Conservation (phyloP, 2,888 invertebrate genomes). For the Harpalus rubripes region DNA sequence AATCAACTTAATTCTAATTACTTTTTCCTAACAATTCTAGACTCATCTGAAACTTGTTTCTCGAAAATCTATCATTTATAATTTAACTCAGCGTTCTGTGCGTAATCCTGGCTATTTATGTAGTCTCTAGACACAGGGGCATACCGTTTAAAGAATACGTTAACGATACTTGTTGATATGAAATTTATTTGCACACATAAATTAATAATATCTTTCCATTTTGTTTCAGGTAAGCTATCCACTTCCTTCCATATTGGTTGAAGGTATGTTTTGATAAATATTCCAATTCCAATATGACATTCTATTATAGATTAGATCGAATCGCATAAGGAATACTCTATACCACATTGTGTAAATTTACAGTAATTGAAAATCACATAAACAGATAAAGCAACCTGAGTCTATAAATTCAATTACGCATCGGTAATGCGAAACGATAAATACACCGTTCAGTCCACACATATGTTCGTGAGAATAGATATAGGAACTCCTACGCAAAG, state of each 20-base stretch:
- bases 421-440: slow-evolving; percentile 36
- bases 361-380: slow-evolving; percentile 32
- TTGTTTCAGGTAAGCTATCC: slow-evolving; percentile 17
- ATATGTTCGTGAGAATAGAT: slow-evolving; percentile 2
- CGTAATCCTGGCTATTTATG: too few relatives aligned
- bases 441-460: slow-evolving; percentile 1
- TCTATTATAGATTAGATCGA: slow-evolving; percentile 10
- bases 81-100: too few relatives aligned
- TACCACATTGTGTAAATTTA: slow-evolving; percentile 25
- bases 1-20: too few relatives aligned
- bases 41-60: too few relatives aligned
- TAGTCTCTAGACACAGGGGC: too few relatives aligned
- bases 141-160: not conserved
- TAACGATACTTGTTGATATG: not conserved
- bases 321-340: not conserved
- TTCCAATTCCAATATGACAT: not conserved
- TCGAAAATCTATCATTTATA: too few relatives aligned
- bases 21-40: too few relatives aligned
- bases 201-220: slow-evolving; percentile 13
- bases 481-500: not conserved
- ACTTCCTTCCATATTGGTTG: not conserved
- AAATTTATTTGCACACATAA: not conserved
- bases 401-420: slow-evolving; percentile 53
- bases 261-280: slow-evolving; percentile 4
- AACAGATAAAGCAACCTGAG: slow-evolving; percentile 19